Base-by-base conservation (phyloP, 2,113 vertebrate species). In the Corythoichthys intestinalis region DNA sequence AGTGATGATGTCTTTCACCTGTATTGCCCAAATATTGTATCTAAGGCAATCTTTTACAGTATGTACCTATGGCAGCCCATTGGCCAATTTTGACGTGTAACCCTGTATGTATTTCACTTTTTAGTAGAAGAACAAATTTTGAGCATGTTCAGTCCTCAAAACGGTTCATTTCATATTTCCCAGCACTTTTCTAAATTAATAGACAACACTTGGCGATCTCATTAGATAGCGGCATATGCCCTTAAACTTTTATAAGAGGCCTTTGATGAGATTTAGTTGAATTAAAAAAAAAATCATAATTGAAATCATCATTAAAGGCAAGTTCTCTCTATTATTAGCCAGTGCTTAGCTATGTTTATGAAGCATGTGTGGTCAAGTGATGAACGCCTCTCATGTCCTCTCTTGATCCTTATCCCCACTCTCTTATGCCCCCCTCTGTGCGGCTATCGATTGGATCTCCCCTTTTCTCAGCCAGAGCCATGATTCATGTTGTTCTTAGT, bases 391-490 rank as follows among this genome's bases (percentile, higher is more conserved):
- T 79, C 79, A 73, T 77, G 79, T 75, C 79, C 84, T 85, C 68
- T 73, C 86, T 85, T 84, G 78, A 80, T 83, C 76, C 73, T 79
- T 72, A 72, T 52, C 63, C 66, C 75, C 74, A 56, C 69, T 65
- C 67, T 10, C 76, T 52, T 59, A 15, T 52, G 1, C 72, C 74
- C 68, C 77, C 65, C 60, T 86, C 83, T 86, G 82, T 84, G 88
- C 88, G 81, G 72, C 85, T 91, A 92, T 92, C 88, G 90, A 92
- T 91, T 89, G 77, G 81, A 87, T 88, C 85, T 78, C 76, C 82
- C 86, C 79, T 78, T 73, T 85, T 90, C 89, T 91, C 87, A 89
- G 89, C 91, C 89, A 88, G 84, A 91, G 88, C 88, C 87, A 90
- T 91, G 91, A 91, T 93, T 93, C 90, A 91, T 91, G 88, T 88